These are phyloP conservation scores for Dicranocentrus wangi DNA, from an alignment of 2,888 invertebrate species.

Conservation along the genomic window DNA sequence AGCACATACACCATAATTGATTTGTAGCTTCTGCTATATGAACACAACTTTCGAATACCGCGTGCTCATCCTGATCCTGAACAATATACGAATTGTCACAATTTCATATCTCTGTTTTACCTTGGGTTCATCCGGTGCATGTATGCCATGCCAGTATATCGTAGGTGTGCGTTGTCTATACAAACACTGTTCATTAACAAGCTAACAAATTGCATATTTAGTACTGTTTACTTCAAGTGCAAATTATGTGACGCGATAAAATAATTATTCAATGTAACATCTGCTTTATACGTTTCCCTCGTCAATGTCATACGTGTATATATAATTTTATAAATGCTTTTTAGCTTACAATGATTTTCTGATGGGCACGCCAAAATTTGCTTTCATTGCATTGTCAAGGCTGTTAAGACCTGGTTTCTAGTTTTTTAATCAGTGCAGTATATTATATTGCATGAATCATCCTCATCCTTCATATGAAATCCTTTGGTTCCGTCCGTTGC, in stretches of 20 bases:
- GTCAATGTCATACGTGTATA: background rate
- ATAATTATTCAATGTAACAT: background rate
- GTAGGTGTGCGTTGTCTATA: background rate
- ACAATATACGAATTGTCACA: background rate
- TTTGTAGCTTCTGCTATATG: background rate
- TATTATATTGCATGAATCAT: too few species aligned
- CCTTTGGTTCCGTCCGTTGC: too few species aligned
- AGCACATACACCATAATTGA: background rate
- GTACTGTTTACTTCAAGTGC: background rate
- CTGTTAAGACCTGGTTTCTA: background rate
- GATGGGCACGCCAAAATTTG: background rate
- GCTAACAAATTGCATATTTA: background rate
- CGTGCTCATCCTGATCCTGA: background rate
- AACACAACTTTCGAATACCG: background rate
- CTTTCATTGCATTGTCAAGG: conserved; percentile 2
- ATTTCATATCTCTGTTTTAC: background rate
- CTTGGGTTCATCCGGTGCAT: conserved; percentile 2
- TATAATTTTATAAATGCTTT: background rate
- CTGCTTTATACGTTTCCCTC: background rate
- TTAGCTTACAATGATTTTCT: too few species aligned
- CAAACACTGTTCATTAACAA: background rate
- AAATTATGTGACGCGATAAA: background rate
- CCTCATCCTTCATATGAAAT: too few species aligned
- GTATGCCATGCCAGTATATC: background rate
- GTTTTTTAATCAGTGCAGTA: too few species aligned